Conservation (phyloP, 2,888 invertebrate genomes). For the Chloromyia formosa region DNA sequence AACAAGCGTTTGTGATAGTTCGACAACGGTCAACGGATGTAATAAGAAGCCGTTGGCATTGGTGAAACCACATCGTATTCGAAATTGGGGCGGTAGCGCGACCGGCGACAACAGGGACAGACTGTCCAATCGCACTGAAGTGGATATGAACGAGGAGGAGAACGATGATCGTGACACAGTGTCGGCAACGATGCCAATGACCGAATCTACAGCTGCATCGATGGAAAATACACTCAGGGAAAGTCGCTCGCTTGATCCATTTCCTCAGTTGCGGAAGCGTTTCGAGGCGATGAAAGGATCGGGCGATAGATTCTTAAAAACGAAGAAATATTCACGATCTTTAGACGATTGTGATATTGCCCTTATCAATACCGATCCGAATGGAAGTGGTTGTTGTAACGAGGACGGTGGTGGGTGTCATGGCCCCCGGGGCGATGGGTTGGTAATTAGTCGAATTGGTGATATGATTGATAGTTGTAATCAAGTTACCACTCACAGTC, state of each 20-base stretch:
- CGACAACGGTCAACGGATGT: constrained; percentile 50
- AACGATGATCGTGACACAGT: constrained; percentile 54
- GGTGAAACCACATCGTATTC: constrained; percentile 65
- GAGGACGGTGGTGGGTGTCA: constrained; percentile 35
- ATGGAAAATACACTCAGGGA: constrained; percentile 64
- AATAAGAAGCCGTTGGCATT: constrained; percentile 62
- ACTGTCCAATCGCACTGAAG: neutral
- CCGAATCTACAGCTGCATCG: neutral
- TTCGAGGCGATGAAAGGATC: constrained; percentile 56
- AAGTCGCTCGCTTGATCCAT: constrained; percentile 73
- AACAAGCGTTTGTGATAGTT: constrained; percentile 61
- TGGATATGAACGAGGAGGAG: constrained; percentile 27
- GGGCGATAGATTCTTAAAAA: constrained; percentile 60
- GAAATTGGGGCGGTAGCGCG: constrained; percentile 66
- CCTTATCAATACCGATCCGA: constrained; percentile 50
- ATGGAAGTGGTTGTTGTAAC: constrained; percentile 21
- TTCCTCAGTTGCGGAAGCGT: constrained; percentile 65
- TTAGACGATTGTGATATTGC: constrained; percentile 58
- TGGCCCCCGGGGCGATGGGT: constrained; percentile 5
- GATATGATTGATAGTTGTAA: constrained; percentile 47
- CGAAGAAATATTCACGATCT: constrained; percentile 59
- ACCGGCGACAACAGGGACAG: constrained; percentile 56
- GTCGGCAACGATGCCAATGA: constrained; percentile 53
- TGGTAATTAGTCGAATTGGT: constrained; percentile 16
- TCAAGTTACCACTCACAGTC: constrained; percentile 55